Evolutionary conservation across 2,113 vertebrate species (phyloP).

Genomic region (Sakesphorus luctuosus): DNA sequence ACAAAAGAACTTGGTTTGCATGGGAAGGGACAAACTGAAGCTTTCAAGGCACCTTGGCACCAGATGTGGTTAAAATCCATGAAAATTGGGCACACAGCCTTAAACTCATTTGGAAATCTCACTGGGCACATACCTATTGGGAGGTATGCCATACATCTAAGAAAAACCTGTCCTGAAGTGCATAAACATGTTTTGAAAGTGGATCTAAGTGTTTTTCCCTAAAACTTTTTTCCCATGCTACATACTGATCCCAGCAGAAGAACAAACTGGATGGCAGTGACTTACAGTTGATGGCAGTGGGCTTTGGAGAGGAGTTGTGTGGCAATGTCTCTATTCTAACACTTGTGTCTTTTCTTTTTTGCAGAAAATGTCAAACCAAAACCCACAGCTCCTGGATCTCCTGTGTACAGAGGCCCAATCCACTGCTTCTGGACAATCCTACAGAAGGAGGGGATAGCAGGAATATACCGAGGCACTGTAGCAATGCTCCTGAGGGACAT

Average conservation of each 20-base stretch:
- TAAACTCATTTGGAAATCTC: neutral
- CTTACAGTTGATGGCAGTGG: neutral
- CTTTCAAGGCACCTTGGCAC: neutral
- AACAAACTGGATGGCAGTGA: neutral
- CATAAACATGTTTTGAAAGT: neutral
- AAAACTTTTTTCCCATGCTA: neutral
- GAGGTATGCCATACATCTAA: neutral
- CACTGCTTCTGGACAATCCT: slow-evolving; percentile 90
- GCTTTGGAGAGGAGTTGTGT: neutral
- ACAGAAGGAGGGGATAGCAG: slow-evolving; percentile 85
- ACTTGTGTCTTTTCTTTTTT: neutral
- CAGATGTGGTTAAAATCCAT: neutral
- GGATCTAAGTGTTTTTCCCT: neutral
- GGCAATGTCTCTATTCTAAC: neutral
- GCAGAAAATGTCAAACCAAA: slow-evolving; percentile 77
- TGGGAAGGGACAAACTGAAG: neutral
- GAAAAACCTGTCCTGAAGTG: neutral
- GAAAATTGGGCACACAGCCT: neutral
- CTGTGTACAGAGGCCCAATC: slow-evolving; percentile 85
- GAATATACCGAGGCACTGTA: slow-evolving; percentile 86
- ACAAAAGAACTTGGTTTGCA: neutral
- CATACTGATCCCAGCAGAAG: neutral
- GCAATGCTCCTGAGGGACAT: slow-evolving; percentile 94
- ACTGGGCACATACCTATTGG: neutral
- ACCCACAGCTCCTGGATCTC: slow-evolving; percentile 63